A percentile compares a stretch with the other conserved stretches of the same genome.
Evolutionary conservation across 2,113 vertebrate genomes (phyloP).

Genomic region (Prietella phreatophila): DNA sequence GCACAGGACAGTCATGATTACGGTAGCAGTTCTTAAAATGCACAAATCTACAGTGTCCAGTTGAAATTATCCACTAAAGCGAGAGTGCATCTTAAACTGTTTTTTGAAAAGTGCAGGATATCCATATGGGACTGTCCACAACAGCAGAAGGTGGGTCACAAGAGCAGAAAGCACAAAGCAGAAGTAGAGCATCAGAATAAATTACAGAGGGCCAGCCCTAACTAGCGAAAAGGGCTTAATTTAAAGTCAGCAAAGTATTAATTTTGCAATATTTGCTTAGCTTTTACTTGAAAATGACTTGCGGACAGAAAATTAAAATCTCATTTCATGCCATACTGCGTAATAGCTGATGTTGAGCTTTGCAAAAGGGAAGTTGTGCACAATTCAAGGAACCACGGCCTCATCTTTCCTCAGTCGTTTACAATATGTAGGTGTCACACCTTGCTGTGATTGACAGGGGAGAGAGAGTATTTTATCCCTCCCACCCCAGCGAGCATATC

Average conservation of each 20-base stretch:
- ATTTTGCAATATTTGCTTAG: constrained; percentile 5
- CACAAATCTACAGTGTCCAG: background rate
- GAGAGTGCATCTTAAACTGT: background rate
- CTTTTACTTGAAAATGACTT: constrained; percentile 5
- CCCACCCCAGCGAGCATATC: background rate
- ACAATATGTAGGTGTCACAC: background rate
- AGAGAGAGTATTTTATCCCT: background rate
- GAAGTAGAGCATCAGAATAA: background rate
- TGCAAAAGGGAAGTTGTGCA: background rate
- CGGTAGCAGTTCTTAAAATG: background rate
- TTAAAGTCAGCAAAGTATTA: constrained; percentile 4
- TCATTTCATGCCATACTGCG: background rate
- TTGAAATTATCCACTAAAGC: background rate
- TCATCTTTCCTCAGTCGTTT: background rate
- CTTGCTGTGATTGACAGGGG: background rate
- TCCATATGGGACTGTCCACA: background rate
- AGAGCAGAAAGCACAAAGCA: background rate
- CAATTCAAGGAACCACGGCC: background rate
- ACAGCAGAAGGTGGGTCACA: background rate
- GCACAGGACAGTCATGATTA: background rate
- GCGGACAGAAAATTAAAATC: constrained; percentile 10
- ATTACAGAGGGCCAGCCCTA: constrained; percentile 23
- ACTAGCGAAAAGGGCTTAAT: constrained; percentile 13
- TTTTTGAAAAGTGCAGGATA: background rate
- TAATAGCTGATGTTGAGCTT: constrained; percentile 8